phyloP scores from a whole-genome alignment of 2,888 invertebrate genomes.

The Timandra comae region DNA sequence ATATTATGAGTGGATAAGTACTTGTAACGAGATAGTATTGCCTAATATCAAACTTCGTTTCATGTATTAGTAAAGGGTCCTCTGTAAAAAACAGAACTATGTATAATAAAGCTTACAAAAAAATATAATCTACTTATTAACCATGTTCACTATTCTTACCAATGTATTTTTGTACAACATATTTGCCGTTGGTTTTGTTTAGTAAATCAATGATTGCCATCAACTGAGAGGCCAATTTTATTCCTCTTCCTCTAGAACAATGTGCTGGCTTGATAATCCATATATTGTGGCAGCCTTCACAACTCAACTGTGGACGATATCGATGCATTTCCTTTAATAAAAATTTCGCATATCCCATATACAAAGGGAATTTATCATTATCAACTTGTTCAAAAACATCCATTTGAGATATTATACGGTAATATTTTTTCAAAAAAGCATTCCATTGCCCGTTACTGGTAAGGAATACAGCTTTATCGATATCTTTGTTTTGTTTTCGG shows the following conservation, averaged over 20 bases:
- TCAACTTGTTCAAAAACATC: constrained; percentile 64
- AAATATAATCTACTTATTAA: constrained; percentile 1
- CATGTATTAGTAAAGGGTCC: constrained; percentile 86
- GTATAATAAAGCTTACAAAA: background rate
- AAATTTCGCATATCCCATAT: constrained; percentile 65
- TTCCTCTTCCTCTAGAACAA: constrained; percentile 89
- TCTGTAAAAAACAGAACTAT: constrained; percentile 78
- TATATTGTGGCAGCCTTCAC: constrained; percentile 88
- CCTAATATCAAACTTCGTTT: constrained; percentile 93
- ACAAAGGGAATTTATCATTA: constrained; percentile 51
- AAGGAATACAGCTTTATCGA: constrained; percentile 64
- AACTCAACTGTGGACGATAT: constrained; percentile 78
- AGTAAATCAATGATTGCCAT: constrained; percentile 82
- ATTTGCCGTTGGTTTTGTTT: constrained; percentile 78
- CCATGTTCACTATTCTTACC: constrained; percentile 69
- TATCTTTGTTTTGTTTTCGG: constrained; percentile 79
- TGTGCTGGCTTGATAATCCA: constrained; percentile 94
- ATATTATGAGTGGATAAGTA: constrained; percentile 86
- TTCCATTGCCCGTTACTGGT: constrained; percentile 80
- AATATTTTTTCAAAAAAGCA: constrained; percentile 80
- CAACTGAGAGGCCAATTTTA: constrained; percentile 85
- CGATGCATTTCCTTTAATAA: constrained; percentile 77
- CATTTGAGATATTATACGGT: constrained; percentile 77
- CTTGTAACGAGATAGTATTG: constrained; percentile 92
- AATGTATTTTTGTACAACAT: constrained; percentile 93